Evolutionary conservation across 2,888 invertebrate genomes (phyloP).

Genomic region (Pachliopta kotzebuea): DNA sequence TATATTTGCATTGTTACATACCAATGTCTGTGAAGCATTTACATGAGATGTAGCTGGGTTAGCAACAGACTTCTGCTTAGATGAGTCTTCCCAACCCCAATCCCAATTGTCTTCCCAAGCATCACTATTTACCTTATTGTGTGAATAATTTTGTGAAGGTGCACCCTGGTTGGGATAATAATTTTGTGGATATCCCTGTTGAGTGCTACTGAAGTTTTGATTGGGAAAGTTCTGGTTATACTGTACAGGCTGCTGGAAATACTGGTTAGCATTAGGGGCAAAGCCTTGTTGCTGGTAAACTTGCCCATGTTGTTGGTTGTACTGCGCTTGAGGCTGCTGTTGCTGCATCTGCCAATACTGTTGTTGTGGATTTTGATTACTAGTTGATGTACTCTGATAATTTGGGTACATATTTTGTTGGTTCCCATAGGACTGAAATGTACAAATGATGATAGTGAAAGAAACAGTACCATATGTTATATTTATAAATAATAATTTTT

Average conservation of each 20-base stretch:
- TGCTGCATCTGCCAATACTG: conserved; percentile 60
- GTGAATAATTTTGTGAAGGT: conserved; percentile 47
- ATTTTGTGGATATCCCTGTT: conserved; percentile 55
- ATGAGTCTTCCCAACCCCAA: conserved; percentile 82
- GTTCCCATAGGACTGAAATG: conserved; percentile 60
- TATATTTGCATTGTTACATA: conserved; percentile 67
- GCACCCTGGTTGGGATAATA: conserved; percentile 55
- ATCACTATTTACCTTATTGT: conserved; percentile 51
- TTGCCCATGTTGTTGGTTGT: conserved; percentile 69
- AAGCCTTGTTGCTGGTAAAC: conserved; percentile 58
- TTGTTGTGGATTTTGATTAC: conserved; percentile 41
- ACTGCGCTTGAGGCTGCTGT: conserved; percentile 45
- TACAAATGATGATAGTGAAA: conserved; percentile 26
- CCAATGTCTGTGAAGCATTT: conserved; percentile 37
- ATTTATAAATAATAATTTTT: conserved; percentile 8
- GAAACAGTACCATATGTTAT: conserved; percentile 5
- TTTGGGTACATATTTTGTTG: conserved; percentile 62
- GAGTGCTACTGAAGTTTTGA: conserved; percentile 47
- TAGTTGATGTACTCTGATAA: conserved; percentile 46
- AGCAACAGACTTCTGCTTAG: conserved; percentile 52
- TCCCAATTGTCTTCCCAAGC: conserved; percentile 78
- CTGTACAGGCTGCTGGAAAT: conserved; percentile 54
- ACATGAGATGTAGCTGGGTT: conserved; percentile 38
- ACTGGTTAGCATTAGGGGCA: conserved; percentile 57
- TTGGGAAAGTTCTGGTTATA: conserved; percentile 58